Percentiles rank a stretch among this genome's conserved stretches.
Conservation (phyloP, 2,888 invertebrate species). For the Carpatolechia fugitivella region DNA sequence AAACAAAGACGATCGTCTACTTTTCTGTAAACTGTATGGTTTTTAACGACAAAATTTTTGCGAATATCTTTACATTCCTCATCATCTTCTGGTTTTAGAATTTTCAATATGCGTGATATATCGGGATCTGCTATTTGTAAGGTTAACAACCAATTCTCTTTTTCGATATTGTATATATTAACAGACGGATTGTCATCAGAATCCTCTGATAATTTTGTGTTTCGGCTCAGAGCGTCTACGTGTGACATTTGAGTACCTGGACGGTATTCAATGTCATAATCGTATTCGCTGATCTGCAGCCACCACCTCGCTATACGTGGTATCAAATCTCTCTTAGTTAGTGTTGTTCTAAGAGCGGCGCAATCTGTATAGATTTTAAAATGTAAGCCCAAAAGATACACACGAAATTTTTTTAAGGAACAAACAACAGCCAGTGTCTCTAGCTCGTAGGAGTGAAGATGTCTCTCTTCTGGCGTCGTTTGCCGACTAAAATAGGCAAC, state of each 20-base stretch:
- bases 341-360: conserved; percentile 8
- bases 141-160: conserved; percentile 5
- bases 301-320: conserved; percentile 9
- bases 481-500: too few species aligned
- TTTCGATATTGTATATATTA: neutral
- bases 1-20: conserved; percentile 3
- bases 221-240: too few species aligned
- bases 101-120: conserved; percentile 11
- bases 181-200: neutral
- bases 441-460: too few species aligned
- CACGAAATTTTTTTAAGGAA: too few species aligned
- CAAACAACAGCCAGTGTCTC: too few species aligned
- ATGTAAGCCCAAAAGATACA: too few species aligned
- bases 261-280: too few species aligned
- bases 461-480: too few species aligned
- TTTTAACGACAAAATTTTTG: too few species aligned
- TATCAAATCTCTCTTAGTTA: conserved; percentile 6
- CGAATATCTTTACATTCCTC: conserved; percentile 15
- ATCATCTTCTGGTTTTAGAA: conserved; percentile 16
- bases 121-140: conserved; percentile 18
- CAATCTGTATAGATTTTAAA: conserved; percentile 9
- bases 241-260: too few species aligned
- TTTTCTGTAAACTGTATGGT: conserved; percentile 13
- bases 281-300: conserved; percentile 1
- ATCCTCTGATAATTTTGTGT: neutral